These are phyloP conservation scores for Vicugna pacos DNA, from an alignment of 2,113 vertebrate genomes.

Conservation along the genomic window DNA sequence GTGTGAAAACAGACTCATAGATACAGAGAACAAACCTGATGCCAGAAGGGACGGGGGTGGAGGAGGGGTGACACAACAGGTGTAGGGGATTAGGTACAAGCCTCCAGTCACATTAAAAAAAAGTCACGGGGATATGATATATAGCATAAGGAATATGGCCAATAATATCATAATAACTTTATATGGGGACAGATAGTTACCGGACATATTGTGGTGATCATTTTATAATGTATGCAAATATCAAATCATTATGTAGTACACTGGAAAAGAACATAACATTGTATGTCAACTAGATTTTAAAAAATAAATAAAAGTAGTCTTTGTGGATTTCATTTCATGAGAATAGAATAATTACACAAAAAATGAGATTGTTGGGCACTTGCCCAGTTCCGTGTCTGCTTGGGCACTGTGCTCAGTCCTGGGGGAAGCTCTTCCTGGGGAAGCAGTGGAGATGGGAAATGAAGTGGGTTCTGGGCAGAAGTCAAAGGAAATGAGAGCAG, in stretches of 20 bases:
- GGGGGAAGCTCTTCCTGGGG: neutral
- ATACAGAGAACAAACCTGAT: no score
- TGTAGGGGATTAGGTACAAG: no score
- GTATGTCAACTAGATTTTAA: neutral
- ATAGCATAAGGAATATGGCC: neutral
- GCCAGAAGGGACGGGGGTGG: no score
- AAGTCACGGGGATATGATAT: no score
- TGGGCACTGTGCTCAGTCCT: neutral
- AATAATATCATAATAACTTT: neutral
- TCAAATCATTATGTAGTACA: neutral
- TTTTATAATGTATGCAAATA: neutral
- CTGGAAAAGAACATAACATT: neutral
- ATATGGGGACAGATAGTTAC: neutral
- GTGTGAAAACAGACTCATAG: no score
- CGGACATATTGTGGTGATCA: neutral
- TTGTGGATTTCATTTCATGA: neutral
- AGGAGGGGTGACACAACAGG: no score
- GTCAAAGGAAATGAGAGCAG: neutral
- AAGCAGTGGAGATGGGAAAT: neutral
- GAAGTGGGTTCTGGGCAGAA: neutral
- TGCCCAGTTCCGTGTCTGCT: neutral
- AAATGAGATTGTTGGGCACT: neutral
- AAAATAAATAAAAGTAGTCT: neutral
- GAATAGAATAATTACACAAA: neutral
- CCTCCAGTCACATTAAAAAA: no score